Conservation (phyloP, 2,113 vertebrate species). For the Bubo blakistoni region DNA sequence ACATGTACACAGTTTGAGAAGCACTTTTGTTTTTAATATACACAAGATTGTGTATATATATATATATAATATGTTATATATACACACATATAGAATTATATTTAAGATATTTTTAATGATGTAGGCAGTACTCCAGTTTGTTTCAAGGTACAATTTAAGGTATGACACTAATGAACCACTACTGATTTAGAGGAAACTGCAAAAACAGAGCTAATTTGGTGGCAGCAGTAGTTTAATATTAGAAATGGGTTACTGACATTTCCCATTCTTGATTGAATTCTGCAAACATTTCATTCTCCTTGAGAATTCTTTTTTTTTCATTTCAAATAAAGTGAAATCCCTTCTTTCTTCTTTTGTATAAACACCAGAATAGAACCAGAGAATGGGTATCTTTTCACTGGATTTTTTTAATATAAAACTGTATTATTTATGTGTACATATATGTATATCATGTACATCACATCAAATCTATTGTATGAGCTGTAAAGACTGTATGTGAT, state of each 20-base stretch:
- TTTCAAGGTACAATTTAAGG: neutral
- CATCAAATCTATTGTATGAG: neutral
- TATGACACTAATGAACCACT: neutral
- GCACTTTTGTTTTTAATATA: neutral
- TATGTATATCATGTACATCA: neutral
- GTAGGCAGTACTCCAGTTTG: neutral
- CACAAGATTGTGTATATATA: fast-evolving
- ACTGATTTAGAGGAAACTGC: neutral
- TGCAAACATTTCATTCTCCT: neutral
- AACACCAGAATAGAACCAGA: neutral
- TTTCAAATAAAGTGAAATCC: neutral
- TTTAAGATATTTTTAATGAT: neutral
- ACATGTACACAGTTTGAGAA: neutral
- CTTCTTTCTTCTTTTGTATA: neutral
- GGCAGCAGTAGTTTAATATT: neutral
- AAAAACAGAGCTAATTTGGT: neutral
- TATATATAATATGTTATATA: neutral
- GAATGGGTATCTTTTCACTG: neutral
- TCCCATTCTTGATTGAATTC: neutral
- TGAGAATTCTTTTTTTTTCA: neutral
- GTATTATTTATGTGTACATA: neutral
- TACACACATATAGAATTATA: neutral
- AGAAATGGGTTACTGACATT: neutral
- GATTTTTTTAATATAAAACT: neutral
- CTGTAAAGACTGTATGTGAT: neutral